Evolutionary conservation across 2,113 vertebrate species (phyloP).

Genomic region (Seriola dumerili): DNA sequence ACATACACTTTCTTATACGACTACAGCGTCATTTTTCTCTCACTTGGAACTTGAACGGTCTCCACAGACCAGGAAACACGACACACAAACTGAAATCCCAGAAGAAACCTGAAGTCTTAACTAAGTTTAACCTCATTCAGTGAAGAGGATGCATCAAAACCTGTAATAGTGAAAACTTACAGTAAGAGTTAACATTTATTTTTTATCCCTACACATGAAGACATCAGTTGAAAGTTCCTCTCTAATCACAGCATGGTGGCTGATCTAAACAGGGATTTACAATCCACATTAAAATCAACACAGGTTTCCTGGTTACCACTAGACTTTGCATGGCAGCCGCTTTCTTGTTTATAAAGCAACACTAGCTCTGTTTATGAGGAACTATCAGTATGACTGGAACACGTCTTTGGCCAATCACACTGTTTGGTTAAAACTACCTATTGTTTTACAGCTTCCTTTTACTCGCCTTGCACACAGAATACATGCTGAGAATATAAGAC

Average conservation of each 20-base stretch:
- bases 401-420: conserved; percentile 53
- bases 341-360: conserved; percentile 50
- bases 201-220: conserved; percentile 2
- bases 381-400: conserved; percentile 36
- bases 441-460: conserved; percentile 63
- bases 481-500: conserved; percentile 27
- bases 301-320: conserved; percentile 30
- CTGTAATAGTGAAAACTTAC: not conserved
- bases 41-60: not conserved
- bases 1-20: not conserved
- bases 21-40: not conserved
- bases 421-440: conserved; percentile 40
- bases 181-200: not conserved
- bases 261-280: conserved; percentile 38
- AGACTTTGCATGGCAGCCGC: not conserved
- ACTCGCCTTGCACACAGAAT: conserved; percentile 39
- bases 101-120: not conserved
- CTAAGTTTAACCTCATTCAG: not conserved
- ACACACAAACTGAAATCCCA: not conserved
- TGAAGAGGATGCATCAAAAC: not conserved
- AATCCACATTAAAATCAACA: conserved; percentile 40
- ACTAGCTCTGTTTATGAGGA: conserved; percentile 51
- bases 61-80: not conserved
- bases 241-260: conserved; percentile 31
- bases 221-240: not conserved